phyloP scores from a whole-genome alignment of 53 echinoderm and acorn worm genomes.

The Hippasteria phrygiana region DNA sequence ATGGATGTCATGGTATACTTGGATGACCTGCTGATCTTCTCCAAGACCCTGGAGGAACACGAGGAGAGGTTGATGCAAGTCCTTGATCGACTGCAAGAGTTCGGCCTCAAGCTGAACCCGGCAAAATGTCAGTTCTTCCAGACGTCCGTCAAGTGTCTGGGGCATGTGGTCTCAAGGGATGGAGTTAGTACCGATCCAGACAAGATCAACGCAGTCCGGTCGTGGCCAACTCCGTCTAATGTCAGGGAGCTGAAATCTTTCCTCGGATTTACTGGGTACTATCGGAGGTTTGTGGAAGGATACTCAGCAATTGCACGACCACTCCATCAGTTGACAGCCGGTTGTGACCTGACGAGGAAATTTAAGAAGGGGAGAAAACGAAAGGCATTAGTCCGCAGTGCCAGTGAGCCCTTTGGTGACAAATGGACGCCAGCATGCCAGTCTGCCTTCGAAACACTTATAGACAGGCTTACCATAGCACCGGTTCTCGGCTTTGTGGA shows the following conservation, averaged over 20 bases:
- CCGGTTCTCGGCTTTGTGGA: conserved; percentile 74
- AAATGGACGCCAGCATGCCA: conserved; percentile 71
- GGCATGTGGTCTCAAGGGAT: conserved; percentile 69
- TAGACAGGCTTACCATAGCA: conserved; percentile 63
- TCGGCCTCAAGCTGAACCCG: conserved; percentile 72
- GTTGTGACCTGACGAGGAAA: conserved; percentile 46
- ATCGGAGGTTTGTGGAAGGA: conserved; percentile 70
- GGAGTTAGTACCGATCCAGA: conserved; percentile 77
- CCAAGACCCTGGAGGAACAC: conserved; percentile 51
- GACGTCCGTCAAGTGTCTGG: conserved; percentile 75
- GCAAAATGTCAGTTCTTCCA: conserved; percentile 72
- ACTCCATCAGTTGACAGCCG: conserved; percentile 57
- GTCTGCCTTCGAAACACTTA: conserved; percentile 64
- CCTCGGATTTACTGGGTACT: conserved; percentile 80
- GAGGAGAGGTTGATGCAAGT: conserved; percentile 59
- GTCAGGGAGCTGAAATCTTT: conserved; percentile 71
- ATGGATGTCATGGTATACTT: conserved; percentile 70
- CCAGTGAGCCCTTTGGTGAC: conserved; percentile 61
- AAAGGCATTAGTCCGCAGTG: neutral
- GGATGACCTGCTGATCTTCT: conserved; percentile 61
- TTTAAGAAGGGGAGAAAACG: neutral
- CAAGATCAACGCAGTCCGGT: conserved; percentile 62
- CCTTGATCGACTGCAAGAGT: conserved; percentile 50
- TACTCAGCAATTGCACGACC: conserved; percentile 74
- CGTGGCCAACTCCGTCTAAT: conserved; percentile 78